These are phyloP conservation scores for Scomber scombrus DNA, from an alignment of 2,113 vertebrate species.

Conservation along the genomic window DNA sequence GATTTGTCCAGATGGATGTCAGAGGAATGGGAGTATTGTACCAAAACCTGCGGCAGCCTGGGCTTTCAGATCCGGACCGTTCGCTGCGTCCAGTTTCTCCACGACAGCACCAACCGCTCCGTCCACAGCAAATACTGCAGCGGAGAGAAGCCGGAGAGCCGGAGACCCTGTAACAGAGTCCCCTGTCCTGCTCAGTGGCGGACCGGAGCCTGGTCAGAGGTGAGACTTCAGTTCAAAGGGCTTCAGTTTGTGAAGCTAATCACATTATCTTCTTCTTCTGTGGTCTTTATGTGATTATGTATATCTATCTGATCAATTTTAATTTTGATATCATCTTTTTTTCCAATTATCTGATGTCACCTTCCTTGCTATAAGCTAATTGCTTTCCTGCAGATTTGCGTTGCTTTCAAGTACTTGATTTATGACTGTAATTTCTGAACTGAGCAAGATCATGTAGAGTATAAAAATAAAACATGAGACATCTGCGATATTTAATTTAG, in stretches of 20 bases:
- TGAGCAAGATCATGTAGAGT: not conserved
- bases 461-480: slow-evolving; percentile 1
- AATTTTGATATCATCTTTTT: not conserved
- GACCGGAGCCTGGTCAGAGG: slow-evolving; percentile 93
- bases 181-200: slow-evolving; percentile 93
- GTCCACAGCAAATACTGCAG: slow-evolving; percentile 93
- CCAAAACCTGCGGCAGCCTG: slow-evolving; percentile 92
- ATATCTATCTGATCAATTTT: not conserved
- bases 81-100: slow-evolving; percentile 91
- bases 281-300: not conserved
- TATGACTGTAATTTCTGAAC: not conserved
- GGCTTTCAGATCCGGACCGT: slow-evolving; percentile 95
- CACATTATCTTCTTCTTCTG: not conserved
- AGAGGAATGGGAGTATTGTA: slow-evolving; percentile 96
- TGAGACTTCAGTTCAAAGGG: slow-evolving; percentile 43
- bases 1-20: slow-evolving; percentile 88
- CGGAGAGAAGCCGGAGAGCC: slow-evolving; percentile 91
- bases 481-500: slow-evolving; percentile 31
- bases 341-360: not conserved
- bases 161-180: slow-evolving; percentile 87
- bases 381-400: not conserved
- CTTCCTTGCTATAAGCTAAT: not conserved
- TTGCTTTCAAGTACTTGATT: not conserved
- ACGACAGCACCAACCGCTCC: slow-evolving; percentile 89
- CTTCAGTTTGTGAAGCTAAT: not conserved